Conservation (phyloP, 1,140 invertebrate species). For the Whitmania pigra region DNA sequence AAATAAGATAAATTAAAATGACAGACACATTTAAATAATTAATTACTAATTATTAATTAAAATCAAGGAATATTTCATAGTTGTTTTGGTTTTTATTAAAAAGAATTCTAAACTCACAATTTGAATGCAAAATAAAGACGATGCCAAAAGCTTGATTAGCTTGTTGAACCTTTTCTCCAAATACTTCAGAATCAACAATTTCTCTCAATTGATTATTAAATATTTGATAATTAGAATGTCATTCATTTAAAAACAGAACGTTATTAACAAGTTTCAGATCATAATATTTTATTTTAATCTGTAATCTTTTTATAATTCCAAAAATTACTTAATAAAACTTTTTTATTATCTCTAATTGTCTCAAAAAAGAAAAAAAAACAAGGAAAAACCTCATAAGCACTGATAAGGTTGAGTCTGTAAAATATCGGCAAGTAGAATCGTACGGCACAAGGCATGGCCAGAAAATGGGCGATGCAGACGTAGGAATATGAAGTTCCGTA, state of each 20-base stretch:
- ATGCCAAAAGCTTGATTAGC: neutral
- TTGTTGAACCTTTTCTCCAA: slow-evolving; percentile 5
- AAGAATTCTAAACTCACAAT: neutral
- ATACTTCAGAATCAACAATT: neutral
- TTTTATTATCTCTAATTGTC: too few relatives aligned
- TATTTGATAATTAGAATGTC: neutral
- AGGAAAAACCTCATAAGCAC: slow-evolving; percentile 38
- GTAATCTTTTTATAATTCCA: too few relatives aligned
- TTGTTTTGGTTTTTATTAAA: neutral
- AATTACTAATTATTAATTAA: neutral
- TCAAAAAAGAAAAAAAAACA: slow-evolving; percentile 20
- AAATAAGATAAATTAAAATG: neutral
- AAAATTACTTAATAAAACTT: too few relatives aligned
- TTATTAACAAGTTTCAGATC: neutral
- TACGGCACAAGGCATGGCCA: slow-evolving; percentile 29
- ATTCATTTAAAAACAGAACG: too few relatives aligned
- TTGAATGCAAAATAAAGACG: neutral
- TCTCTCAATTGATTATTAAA: neutral
- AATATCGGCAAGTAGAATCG: slow-evolving; percentile 37
- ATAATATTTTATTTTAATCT: too few relatives aligned
- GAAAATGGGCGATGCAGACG: slow-evolving; percentile 28
- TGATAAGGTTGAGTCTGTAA: slow-evolving; percentile 35
- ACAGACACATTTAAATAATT: neutral
- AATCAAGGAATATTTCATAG: neutral
- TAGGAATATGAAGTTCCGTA: slow-evolving; percentile 33